Conservation (phyloP, 1,140 invertebrate species). For the Drosophila melanica region DNA sequence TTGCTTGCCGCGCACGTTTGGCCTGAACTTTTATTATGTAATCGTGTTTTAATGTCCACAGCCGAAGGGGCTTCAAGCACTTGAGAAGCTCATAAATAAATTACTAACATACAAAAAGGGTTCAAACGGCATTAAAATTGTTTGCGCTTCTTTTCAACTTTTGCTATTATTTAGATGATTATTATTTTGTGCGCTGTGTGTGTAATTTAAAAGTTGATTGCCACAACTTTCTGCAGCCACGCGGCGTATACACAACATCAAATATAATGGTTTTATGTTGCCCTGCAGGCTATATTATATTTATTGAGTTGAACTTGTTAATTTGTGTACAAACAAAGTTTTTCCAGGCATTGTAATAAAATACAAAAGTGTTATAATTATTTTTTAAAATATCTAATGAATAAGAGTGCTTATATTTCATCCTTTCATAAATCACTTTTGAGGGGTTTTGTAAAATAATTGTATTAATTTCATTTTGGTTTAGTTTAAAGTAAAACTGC, state of each 20-base stretch:
- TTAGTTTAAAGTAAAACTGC: no score
- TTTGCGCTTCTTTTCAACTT: conserved; percentile 54
- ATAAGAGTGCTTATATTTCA: no score
- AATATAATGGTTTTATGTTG: conserved; percentile 23
- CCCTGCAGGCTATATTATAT: conserved; percentile 18
- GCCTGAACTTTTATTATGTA: conserved; percentile 73
- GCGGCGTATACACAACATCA: conserved; percentile 44
- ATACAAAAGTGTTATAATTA: no score
- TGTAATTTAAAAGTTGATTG: conserved; percentile 50
- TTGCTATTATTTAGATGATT: conserved; percentile 59
- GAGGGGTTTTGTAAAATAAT: no score
- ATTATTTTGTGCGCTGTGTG: conserved; percentile 18
- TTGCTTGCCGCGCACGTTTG: conserved; percentile 65
- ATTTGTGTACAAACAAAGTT: background rate
- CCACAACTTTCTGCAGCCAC: conserved; percentile 27
- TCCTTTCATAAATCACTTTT: no score
- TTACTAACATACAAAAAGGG: conserved; percentile 57
- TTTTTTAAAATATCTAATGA: no score
- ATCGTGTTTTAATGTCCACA: conserved; percentile 70
- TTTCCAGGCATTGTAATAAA: background rate
- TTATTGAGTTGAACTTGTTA: conserved; percentile 13
- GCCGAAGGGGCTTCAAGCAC: conserved; percentile 25
- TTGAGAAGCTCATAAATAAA: conserved; percentile 67
- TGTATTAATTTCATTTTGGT: no score
- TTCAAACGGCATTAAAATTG: conserved; percentile 54